phyloP scores from a whole-genome alignment of 2,797 vertebrate genomes.

The Tadarida brasiliensis region DNA sequence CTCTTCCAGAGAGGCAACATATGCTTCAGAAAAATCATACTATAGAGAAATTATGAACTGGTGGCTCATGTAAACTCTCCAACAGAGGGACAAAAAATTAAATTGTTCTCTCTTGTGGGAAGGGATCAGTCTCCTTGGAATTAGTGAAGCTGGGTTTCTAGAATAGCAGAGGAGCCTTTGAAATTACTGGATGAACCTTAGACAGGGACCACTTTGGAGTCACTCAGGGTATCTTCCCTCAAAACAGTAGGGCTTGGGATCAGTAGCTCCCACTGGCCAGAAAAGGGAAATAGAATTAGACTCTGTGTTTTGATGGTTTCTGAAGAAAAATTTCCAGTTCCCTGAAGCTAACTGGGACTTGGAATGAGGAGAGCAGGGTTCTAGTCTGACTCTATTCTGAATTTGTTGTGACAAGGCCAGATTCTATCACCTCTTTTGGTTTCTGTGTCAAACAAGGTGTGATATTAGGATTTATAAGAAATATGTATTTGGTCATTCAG shows the following conservation, averaged over 20 bases:
- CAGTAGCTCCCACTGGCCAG: not conserved
- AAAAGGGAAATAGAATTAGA: constrained; percentile 20
- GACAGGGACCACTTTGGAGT: not conserved
- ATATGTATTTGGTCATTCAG: too few relatives aligned
- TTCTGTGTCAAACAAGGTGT: constrained; percentile 43
- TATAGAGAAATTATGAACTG: not conserved
- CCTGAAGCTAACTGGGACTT: not conserved
- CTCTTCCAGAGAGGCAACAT: not conserved
- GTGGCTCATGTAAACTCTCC: not conserved
- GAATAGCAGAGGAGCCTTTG: not conserved
- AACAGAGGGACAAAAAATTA: constrained; percentile 36
- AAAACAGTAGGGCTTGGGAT: not conserved
- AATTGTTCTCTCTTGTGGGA: not conserved
- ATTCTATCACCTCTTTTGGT: constrained; percentile 5
- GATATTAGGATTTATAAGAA: not conserved
- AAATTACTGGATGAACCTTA: not conserved
- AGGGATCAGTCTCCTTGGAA: not conserved
- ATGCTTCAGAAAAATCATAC: constrained; percentile 28
- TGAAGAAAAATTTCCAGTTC: constrained; percentile 8
- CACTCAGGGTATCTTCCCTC: not conserved
- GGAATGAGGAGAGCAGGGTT: not conserved
- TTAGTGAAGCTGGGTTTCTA: not conserved
- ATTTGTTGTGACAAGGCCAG: constrained; percentile 40
- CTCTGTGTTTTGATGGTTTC: not conserved
- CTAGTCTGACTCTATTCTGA: not conserved